Base-by-base conservation (phyloP, 1,140 invertebrate species). In the Coptotermes formosanus region DNA sequence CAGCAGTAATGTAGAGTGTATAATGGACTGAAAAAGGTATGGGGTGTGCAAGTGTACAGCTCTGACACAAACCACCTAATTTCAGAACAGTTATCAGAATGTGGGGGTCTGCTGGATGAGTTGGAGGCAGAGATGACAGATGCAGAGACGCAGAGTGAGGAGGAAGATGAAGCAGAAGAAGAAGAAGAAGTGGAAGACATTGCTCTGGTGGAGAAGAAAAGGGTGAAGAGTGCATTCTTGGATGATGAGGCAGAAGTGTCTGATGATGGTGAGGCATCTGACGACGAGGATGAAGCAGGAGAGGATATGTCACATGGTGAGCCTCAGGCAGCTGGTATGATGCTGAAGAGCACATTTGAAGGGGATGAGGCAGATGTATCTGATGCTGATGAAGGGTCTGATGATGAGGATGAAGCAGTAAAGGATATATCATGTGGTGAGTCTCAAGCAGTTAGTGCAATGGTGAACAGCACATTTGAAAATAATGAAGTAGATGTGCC, bases 61-160 rank as follows among this genome's bases (percentile, higher is more conserved):
- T 12, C 52, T 55, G 52, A 55, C 16, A 2, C 19, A 3, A 69
- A 8, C 3, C n/a, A 25, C 64, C n/a, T 69, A 12, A 64, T 69
- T 69, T 30, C 64, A 69, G 64, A 30, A 8, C 4, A 69, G 3
- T n/a, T 69, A 25, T 69, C 64, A 12, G 25, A 69, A 83, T 87
- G 84, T 82, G 88, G 87, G 84, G 88, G 89, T 44, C 91, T n/a
- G 90, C 91, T n/a, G 64, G 64, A 91, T 83, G 91, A 91, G 82
- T 11, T 38, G 25, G 90, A 91, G 86, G 90, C 89, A 82, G 90
- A 90, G 85, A 88, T 90, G 59, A 87, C 83, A 85, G 88, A 88
- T 85, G 86, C 87, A 23, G 85, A 86, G 52, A 86, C 85, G 8
- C 85, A 87, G 43, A 44, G 43, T 55, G 83, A 84, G n/a, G 83